Conservation (phyloP, 2,113 vertebrate species). For the Vidua chalybeata region DNA sequence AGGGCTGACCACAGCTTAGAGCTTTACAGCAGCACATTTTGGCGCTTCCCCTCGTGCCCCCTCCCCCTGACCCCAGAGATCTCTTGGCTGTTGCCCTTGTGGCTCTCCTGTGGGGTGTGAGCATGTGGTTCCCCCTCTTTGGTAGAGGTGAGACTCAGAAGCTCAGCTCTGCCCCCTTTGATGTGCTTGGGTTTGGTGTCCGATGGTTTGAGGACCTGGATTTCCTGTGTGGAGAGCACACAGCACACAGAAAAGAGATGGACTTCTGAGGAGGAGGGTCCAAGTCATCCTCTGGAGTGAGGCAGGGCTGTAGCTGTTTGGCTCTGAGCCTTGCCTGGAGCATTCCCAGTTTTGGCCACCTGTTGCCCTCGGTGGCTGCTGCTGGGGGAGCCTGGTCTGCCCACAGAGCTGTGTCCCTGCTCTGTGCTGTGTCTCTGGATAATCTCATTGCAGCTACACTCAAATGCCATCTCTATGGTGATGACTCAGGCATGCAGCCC, state of each 20-base stretch:
- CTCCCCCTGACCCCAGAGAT: background rate
- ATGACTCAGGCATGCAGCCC: constrained; percentile 20
- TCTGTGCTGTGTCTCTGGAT: background rate
- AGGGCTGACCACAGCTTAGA: background rate
- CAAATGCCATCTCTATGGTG: constrained; percentile 61
- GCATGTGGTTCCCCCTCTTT: accelerated
- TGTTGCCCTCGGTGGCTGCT: accelerated
- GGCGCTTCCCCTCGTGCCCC: background rate
- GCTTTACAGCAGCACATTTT: background rate
- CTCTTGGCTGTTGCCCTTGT: background rate
- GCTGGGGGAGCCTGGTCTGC: background rate
- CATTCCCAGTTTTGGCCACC: background rate
- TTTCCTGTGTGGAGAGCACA: background rate
- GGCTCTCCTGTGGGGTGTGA: accelerated
- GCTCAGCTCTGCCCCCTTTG: background rate
- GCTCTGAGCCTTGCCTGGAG: background rate
- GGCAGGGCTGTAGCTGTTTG: background rate
- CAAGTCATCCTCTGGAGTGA: accelerated
- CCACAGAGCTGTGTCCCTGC: background rate
- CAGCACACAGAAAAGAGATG: background rate
- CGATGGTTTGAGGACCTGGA: background rate
- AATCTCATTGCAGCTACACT: constrained; percentile 5
- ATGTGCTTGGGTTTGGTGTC: background rate
- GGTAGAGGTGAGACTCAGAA: background rate
- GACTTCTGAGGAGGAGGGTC: background rate